phyloP scores from a whole-genome alignment of 2,888 invertebrate species.

The Torymus tubicola region DNA sequence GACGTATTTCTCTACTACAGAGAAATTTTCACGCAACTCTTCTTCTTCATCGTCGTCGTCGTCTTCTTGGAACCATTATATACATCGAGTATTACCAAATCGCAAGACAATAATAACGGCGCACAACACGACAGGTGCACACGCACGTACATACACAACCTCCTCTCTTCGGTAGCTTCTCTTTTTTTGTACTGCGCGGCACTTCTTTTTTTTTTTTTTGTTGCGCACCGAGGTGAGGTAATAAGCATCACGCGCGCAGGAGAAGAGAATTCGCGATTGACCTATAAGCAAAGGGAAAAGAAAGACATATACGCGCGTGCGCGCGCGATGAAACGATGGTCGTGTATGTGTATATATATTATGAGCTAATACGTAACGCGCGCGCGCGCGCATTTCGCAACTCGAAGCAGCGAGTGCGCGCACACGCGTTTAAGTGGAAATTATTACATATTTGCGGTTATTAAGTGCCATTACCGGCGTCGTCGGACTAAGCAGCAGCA shows the following conservation, averaged over 20 bases:
- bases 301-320: not conserved
- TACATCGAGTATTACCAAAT: conserved; percentile 17
- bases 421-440: conserved; percentile 32
- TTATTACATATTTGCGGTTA: conserved; percentile 51
- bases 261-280: not conserved
- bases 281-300: conserved; percentile 8
- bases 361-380: too few relatives aligned
- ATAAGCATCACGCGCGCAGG: not conserved
- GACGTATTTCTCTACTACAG: too few relatives aligned
- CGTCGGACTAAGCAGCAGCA: conserved; percentile 17
- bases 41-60: too few relatives aligned
- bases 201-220: conserved; percentile 1
- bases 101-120: conserved; percentile 27
- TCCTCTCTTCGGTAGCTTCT: not conserved
- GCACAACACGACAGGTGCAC: too few relatives aligned
- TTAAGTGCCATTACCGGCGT: conserved; percentile 28
- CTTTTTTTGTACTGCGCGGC: not conserved
- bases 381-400: too few relatives aligned
- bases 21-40: too few relatives aligned
- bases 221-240: conserved; percentile 6
- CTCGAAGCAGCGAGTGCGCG: too few relatives aligned
- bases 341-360: too few relatives aligned
- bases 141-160: too few relatives aligned
- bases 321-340: not conserved
- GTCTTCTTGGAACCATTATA: too few relatives aligned